These are phyloP conservation scores for Tricholauxania praeusta DNA, from an alignment of 2,888 invertebrate species.

Conservation along the genomic window DNA sequence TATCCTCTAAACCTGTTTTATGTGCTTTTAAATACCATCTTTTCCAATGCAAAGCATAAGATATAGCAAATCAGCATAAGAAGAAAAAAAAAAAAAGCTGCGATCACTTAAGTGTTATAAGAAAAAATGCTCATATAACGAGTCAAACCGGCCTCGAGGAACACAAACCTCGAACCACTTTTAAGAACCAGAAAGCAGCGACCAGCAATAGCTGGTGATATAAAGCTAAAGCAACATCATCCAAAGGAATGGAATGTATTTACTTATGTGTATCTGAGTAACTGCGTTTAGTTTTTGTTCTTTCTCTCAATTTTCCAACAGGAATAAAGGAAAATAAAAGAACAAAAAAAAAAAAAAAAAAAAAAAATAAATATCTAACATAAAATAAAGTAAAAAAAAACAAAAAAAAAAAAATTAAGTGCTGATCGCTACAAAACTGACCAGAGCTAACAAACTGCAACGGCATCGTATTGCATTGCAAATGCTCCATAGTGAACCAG, in stretches of 20 bases:
- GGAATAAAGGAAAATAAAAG: constrained; percentile 6
- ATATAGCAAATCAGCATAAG: constrained; percentile 6
- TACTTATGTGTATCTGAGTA: constrained; percentile 23
- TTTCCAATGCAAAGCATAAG: constrained; percentile 6
- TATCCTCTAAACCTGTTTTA: constrained; percentile 34
- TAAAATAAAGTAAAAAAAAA: neutral
- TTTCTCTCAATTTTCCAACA: constrained; percentile 16
- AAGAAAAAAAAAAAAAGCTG: constrained; percentile 32
- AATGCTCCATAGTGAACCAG: no score
- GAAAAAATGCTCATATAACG: constrained; percentile 43
- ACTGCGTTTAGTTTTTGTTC: constrained; percentile 3
- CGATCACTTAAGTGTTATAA: constrained; percentile 31
- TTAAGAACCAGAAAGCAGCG: constrained; percentile 13
- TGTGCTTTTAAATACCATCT: neutral
- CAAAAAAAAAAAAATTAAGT: neutral
- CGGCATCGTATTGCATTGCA: constrained; percentile 4
- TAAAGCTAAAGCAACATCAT: constrained; percentile 2
- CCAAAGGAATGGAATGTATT: constrained; percentile 18
- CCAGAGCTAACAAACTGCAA: constrained; percentile 45
- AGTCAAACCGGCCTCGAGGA: constrained; percentile 44
- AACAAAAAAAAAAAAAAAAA: neutral
- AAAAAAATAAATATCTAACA: neutral
- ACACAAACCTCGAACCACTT: constrained; percentile 13
- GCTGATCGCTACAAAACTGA: constrained; percentile 39
- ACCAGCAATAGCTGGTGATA: constrained; percentile 9